phyloP scores from a whole-genome alignment of 2,888 invertebrate genomes.

The Eupsilia transversa region DNA sequence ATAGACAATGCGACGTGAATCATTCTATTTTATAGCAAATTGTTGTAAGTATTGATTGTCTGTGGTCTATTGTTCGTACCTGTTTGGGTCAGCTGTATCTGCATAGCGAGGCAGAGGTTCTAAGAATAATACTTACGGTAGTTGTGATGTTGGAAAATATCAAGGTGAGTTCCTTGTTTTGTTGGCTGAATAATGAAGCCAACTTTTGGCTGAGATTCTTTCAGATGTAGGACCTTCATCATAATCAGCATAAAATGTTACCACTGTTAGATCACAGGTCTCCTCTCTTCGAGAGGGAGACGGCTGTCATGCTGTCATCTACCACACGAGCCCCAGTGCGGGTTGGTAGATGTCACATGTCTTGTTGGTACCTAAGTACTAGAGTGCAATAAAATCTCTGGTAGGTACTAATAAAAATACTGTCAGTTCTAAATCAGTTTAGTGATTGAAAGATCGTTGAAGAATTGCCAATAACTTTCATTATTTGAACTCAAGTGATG shows the following conservation, averaged over 20 bases:
- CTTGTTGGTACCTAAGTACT: too few relatives aligned
- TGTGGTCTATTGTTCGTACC: slow-evolving; percentile 60
- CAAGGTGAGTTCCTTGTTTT: slow-evolving; percentile 36
- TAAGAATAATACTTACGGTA: slow-evolving; percentile 29
- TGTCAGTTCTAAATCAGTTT: not conserved
- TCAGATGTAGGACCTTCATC: too few relatives aligned
- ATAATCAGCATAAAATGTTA: too few relatives aligned
- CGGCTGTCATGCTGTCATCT: too few relatives aligned
- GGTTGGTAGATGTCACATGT: too few relatives aligned
- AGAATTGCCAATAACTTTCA: slow-evolving; percentile 12
- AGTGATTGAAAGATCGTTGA: not conserved
- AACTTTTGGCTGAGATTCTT: not conserved
- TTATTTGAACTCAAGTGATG: slow-evolving; percentile 2
- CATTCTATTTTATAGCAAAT: slow-evolving; percentile 68
- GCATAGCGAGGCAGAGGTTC: slow-evolving; percentile 35
- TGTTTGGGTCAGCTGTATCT: slow-evolving; percentile 58
- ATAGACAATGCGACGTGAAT: slow-evolving; percentile 71
- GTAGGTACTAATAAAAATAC: not conserved
- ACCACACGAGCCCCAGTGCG: too few relatives aligned
- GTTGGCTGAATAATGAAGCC: slow-evolving; percentile 10
- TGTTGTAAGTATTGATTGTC: slow-evolving; percentile 51
- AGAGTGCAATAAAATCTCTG: not conserved
- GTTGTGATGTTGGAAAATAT: slow-evolving; percentile 10
- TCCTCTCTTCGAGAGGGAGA: too few relatives aligned
- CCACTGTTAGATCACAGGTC: too few relatives aligned